Conservation (phyloP, 2,113 vertebrate genomes). For the Plestiodon gilberti region DNA sequence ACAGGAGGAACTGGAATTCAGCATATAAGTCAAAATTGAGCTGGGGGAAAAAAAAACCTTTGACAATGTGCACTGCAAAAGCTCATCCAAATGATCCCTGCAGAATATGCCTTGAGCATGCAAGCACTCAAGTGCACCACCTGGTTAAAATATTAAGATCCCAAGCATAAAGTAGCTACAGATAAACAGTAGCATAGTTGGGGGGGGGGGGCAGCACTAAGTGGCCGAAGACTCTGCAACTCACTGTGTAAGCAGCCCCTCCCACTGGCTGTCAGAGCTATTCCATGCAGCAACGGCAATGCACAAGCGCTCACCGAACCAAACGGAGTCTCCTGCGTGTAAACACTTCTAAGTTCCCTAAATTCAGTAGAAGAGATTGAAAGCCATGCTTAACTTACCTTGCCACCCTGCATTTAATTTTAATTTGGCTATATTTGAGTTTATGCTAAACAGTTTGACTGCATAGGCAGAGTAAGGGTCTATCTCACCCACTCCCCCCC, state of each 20-base stretch:
- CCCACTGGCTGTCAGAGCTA: no score
- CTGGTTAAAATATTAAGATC: not conserved
- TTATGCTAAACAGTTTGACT: not conserved
- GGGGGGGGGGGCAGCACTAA: no score
- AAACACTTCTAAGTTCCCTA: not conserved
- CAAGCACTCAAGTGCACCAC: not conserved
- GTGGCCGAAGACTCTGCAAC: no score
- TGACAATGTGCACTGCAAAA: not conserved
- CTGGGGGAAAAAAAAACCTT: not conserved
- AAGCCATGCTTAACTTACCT: not conserved
- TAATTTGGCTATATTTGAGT: not conserved
- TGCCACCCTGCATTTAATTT: not conserved
- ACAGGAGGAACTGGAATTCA: not conserved
- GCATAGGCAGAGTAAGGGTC: no score
- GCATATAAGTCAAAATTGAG: not conserved
- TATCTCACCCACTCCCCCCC: no score
- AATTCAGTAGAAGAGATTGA: not conserved
- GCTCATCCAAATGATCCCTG: not conserved
- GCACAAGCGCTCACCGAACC: no score
- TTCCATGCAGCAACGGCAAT: no score
- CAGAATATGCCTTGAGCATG: not conserved
- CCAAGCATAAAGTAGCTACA: not conserved
- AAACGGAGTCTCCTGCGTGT: no score
- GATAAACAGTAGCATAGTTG: no score
- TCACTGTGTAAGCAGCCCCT: no score